Base-by-base conservation (phyloP, 2,888 invertebrate species). In the Furcula furcula region DNA sequence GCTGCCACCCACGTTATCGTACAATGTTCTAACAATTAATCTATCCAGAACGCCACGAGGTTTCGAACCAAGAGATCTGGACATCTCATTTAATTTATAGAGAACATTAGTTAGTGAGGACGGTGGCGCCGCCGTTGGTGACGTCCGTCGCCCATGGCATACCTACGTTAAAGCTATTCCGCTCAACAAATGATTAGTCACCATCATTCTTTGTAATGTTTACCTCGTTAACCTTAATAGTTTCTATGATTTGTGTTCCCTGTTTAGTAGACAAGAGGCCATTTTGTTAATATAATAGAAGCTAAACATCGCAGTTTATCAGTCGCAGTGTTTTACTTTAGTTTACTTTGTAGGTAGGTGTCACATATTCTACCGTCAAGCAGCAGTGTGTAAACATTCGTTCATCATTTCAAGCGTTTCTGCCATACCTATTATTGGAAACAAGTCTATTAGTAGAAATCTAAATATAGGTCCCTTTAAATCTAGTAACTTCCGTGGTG, bases 31-130 rank as follows among this genome's bases (percentile, higher is more conserved):
- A 31, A 55, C 54, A 60, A 70, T 67, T 65, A 72, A 71, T 68
- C 52, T 58, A 55, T 54, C 47, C 51, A 55, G 48, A 62, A 53
- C 51, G 50, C 56, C 52, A 53, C 40, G 55, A 63, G 61, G 56
- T 61, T 51, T 55, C 33, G 36, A 47, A 47, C 35, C 43, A 42
- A 66, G 67, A 65, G 65, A 74, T 70, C 63, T 73, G 71, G 76
- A 70, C 65, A 57, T 50, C 49, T 35, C 36, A 56, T 49, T 54
- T 67, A 72, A 79, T 77, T 75, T 75, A 78, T 77, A 40, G 52
- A 36, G 31, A 41, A 55, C 55, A 75, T 77, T 77, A 74, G 62
- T 76, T 58, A 69, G 33, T 21, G 29, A 46, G 31, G 47, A 55
- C 51, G 52, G 54, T 59, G 54, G 48, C 49, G 40, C 39, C 28